Percentiles rank a stretch among this genome's conserved stretches.
Evolutionary conservation across 2,888 invertebrate species (phyloP).

Genomic region (Calliscelio sp.): DNA sequence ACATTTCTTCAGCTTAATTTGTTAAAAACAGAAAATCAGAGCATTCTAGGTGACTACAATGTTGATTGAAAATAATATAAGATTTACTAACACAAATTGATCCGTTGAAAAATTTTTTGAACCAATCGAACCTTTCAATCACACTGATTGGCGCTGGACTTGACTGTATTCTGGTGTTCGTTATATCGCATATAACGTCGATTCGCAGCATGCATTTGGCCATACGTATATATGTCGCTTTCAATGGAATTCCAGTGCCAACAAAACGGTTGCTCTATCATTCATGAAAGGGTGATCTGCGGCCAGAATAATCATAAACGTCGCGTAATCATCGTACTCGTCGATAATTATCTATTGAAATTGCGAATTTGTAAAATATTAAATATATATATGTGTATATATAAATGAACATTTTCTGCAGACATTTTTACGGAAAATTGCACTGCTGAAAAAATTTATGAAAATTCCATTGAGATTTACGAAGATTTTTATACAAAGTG

Average conservation of each 20-base stretch:
- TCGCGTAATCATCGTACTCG: constrained; percentile 71
- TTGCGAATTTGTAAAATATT: too few species aligned
- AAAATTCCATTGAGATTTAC: too few species aligned
- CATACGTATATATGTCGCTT: constrained; percentile 64
- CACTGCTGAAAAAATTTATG: too few species aligned
- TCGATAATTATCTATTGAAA: constrained; percentile 72
- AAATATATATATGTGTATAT: too few species aligned
- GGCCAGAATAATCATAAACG: constrained; percentile 72
- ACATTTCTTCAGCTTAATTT: too few species aligned
- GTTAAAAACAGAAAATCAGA: too few species aligned
- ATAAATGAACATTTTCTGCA: too few species aligned
- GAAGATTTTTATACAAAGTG: too few species aligned
- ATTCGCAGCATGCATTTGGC: constrained; percentile 38
- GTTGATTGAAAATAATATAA: constrained; percentile 51
- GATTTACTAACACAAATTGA: constrained; percentile 45
- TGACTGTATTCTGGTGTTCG: constrained; percentile 47
- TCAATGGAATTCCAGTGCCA: constrained; percentile 71
- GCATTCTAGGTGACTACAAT: constrained; percentile 8
- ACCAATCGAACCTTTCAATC: constrained; percentile 76
- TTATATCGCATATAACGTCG: constrained; percentile 48
- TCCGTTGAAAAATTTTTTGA: constrained; percentile 76
- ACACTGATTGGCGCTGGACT: constrained; percentile 78
- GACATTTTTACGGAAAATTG: too few species aligned
- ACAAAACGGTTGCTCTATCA: constrained; percentile 72
- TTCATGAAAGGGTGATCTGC: constrained; percentile 73